Conservation (phyloP, 2,797 vertebrate species). For the Pseudomugil tenellus region DNA sequence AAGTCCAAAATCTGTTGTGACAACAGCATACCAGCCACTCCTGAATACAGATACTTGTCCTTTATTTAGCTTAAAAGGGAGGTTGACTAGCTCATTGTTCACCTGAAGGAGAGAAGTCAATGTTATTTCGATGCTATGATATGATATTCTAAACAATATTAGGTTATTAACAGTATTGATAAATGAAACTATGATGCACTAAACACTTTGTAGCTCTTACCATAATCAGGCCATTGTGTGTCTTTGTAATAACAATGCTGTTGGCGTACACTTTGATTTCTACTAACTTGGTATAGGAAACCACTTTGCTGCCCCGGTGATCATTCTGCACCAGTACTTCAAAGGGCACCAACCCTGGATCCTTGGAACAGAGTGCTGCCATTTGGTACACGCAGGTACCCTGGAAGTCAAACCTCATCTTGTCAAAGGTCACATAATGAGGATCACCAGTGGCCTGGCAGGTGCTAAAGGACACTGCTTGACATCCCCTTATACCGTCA, state of each 20-base stretch:
- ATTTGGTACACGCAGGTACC: conserved; percentile 79
- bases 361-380: conserved; percentile 63
- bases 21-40: conserved; percentile 63
- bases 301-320: conserved; percentile 62
- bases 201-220: conserved; percentile 57
- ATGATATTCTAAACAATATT: neutral
- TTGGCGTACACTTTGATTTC: conserved; percentile 69
- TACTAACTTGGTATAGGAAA: conserved; percentile 76
- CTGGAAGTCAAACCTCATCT: conserved; percentile 70
- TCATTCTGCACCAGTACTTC: conserved; percentile 80
- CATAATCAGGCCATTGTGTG: conserved; percentile 63
- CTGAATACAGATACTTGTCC: conserved; percentile 63
- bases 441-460: conserved; percentile 75
- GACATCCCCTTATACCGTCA: conserved; percentile 68
- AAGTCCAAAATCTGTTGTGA: conserved; percentile 76
- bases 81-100: conserved; percentile 77
- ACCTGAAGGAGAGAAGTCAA: conserved; percentile 72
- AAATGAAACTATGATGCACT: neutral
- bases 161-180: neutral
- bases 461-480: conserved; percentile 63
- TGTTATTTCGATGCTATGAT: neutral
- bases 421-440: conserved; percentile 80
- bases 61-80: conserved; percentile 72
- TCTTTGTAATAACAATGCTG: conserved; percentile 72
- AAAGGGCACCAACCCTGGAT: conserved; percentile 68